These are phyloP conservation scores for Entelurus aequoreus DNA, from an alignment of 2,113 vertebrate species.

Conservation along the genomic window DNA sequence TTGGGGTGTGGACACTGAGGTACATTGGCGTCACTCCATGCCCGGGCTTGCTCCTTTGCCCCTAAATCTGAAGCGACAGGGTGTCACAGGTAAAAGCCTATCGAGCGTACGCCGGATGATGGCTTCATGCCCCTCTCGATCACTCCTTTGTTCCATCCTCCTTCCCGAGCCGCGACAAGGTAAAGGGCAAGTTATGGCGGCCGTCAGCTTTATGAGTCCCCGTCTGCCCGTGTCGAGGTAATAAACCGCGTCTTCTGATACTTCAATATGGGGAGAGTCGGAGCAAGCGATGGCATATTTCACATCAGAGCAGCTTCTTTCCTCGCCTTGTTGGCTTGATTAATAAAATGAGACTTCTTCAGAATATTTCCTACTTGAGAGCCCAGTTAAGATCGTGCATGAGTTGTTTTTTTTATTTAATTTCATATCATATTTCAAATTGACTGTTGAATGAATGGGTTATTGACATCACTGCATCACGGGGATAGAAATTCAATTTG, in stretches of 20 bases:
- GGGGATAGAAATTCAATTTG: constrained; percentile 12
- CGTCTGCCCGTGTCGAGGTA: constrained; percentile 44
- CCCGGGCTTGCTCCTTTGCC: constrained; percentile 24
- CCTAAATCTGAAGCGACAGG: constrained; percentile 53
- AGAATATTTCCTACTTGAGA: constrained; percentile 40
- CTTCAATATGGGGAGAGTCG: constrained; percentile 55
- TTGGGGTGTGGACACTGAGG: too few species aligned
- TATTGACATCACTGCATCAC: constrained; percentile 5
- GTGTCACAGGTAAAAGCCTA: constrained; percentile 51
- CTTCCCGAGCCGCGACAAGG: constrained; percentile 53
- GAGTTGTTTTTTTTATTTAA: constrained; percentile 22
- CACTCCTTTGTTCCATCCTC: constrained; percentile 64
- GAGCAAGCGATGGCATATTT: constrained; percentile 62
- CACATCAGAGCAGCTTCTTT: constrained; percentile 47
- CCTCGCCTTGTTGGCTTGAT: constrained; percentile 57
- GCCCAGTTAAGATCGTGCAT: constrained; percentile 5
- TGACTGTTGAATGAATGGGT: not conserved
- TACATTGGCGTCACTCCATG: constrained; percentile 24
- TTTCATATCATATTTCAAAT: constrained; percentile 2
- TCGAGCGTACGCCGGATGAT: constrained; percentile 42
- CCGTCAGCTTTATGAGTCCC: constrained; percentile 67
- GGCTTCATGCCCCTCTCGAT: constrained; percentile 57
- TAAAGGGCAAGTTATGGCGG: constrained; percentile 58
- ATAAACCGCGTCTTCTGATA: constrained; percentile 57
- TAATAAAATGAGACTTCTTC: constrained; percentile 43